phyloP scores from a whole-genome alignment of 92 coral and sea anemone genomes.

The Epizoanthus ramosus region DNA sequence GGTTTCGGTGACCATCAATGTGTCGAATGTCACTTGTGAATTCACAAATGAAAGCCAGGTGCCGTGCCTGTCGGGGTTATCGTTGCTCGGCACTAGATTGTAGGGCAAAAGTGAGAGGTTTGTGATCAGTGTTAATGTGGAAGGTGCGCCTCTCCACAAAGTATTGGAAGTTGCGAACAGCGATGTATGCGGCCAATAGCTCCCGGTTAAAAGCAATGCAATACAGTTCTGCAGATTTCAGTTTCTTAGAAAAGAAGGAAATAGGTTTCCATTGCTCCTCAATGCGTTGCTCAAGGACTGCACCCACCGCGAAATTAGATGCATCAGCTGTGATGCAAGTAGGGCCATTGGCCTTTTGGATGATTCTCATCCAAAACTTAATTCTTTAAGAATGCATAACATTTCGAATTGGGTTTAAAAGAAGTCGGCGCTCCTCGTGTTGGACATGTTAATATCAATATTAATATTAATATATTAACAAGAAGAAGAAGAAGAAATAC shows the following conservation, averaged over 20 bases:
- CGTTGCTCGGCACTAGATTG: slow-evolving; percentile 59
- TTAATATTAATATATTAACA: too few species aligned
- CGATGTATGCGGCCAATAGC: background rate
- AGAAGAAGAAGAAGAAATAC: too few species aligned
- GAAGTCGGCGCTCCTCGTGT: too few species aligned
- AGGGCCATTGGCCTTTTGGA: slow-evolving; percentile 10
- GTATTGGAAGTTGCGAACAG: too few species aligned
- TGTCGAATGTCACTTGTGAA: too few species aligned
- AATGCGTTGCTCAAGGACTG: slow-evolving; percentile 40
- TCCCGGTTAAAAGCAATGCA: slow-evolving; percentile 55
- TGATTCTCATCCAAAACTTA: too few species aligned
- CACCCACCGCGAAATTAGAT: slow-evolving; percentile 33
- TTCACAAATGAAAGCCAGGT: too few species aligned
- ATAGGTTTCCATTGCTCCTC: too few species aligned
- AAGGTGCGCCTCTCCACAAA: slow-evolving; percentile 53
- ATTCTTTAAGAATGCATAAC: too few species aligned
- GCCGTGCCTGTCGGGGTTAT: too few species aligned
- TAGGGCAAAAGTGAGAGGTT: slow-evolving; percentile 50
- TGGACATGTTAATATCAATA: too few species aligned
- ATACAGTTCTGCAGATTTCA: slow-evolving; percentile 35
- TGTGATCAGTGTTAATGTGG: slow-evolving; percentile 61
- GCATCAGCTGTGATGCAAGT: slow-evolving; percentile 47
- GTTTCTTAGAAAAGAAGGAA: slow-evolving; percentile 55
- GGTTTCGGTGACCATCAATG: background rate
- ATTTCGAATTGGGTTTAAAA: too few species aligned